Conservation (phyloP, 2,888 invertebrate genomes). For the Nemurella pictetii region DNA sequence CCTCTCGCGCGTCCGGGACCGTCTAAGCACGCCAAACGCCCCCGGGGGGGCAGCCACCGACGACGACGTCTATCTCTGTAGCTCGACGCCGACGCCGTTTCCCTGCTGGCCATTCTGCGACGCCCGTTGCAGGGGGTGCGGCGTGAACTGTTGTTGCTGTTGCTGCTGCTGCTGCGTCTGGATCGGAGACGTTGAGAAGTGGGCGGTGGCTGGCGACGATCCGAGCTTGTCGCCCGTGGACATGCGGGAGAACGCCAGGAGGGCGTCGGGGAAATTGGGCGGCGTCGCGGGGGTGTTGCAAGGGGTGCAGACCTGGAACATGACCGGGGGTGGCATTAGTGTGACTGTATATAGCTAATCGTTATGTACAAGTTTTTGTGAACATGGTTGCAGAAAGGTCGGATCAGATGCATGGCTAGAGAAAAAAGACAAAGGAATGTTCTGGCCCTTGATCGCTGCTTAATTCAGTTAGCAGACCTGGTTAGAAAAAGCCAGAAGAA, state of each 20-base stretch:
- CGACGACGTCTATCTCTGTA: constrained; percentile 38
- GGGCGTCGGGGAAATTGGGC: constrained; percentile 89
- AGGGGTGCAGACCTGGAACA: constrained; percentile 78
- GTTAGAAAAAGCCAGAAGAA: no score
- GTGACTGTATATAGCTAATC: no score
- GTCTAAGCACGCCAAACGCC: neutral
- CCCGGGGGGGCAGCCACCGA: neutral
- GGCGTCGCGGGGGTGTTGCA: constrained; percentile 94
- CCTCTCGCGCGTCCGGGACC: neutral
- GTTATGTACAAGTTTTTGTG: no score
- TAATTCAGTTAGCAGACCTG: no score
- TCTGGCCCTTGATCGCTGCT: no score
- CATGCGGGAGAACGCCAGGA: constrained; percentile 85
- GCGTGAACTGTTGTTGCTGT: constrained; percentile 48
- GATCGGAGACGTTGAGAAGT: constrained; percentile 50
- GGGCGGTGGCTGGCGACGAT: constrained; percentile 42
- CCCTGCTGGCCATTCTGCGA: constrained; percentile 29
- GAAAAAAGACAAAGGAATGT: no score
- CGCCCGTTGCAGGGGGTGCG: constrained; percentile 20
- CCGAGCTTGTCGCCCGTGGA: constrained; percentile 62
- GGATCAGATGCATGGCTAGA: no score
- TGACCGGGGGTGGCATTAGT: neutral
- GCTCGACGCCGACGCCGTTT: constrained; percentile 36
- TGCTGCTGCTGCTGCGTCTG: constrained; percentile 50
- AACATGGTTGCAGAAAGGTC: no score